These are phyloP conservation scores for Mormyrus proboscirostris DNA, from an alignment of 2,797 vertebrate species.

Conservation along the genomic window DNA sequence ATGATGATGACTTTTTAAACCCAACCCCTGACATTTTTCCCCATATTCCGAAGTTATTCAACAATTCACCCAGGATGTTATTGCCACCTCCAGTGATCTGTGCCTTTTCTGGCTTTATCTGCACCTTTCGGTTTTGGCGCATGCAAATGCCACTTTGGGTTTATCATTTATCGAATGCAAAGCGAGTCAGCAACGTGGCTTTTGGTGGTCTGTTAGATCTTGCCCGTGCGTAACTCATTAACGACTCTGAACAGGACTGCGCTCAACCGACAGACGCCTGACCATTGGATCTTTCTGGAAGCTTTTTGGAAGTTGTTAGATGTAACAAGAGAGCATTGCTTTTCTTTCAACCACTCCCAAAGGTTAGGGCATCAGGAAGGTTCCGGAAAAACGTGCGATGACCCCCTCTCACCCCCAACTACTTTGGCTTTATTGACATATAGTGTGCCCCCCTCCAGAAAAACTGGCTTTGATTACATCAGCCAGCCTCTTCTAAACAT, in stretches of 20 bases:
- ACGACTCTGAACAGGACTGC: slow-evolving; percentile 28
- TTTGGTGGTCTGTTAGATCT: slow-evolving; percentile 19
- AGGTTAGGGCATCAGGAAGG: not conserved
- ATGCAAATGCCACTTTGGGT: not conserved
- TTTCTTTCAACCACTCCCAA: not conserved
- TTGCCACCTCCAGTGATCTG: not conserved
- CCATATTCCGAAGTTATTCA: not conserved
- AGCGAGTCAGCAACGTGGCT: slow-evolving; percentile 9
- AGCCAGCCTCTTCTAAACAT: not conserved
- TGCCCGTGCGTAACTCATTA: slow-evolving; percentile 36
- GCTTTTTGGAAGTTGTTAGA: not conserved
- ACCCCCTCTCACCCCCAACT: not conserved
- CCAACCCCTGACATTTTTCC: not conserved
- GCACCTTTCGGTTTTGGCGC: not conserved
- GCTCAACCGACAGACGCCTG: not conserved
- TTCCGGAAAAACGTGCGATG: not conserved
- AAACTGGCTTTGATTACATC: not conserved
- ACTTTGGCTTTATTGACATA: not conserved
- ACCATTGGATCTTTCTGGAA: not conserved
- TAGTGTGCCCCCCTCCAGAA: not conserved
- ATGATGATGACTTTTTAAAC: not conserved
- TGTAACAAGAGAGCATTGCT: not conserved
- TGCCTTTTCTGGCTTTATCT: not conserved
- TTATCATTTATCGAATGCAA: slow-evolving; percentile 22
- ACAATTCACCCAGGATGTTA: not conserved